Percentiles rank a stretch among this genome's conserved stretches.
Conservation (phyloP, 2,888 invertebrate species). For the Ecdyonurus torrentis region DNA sequence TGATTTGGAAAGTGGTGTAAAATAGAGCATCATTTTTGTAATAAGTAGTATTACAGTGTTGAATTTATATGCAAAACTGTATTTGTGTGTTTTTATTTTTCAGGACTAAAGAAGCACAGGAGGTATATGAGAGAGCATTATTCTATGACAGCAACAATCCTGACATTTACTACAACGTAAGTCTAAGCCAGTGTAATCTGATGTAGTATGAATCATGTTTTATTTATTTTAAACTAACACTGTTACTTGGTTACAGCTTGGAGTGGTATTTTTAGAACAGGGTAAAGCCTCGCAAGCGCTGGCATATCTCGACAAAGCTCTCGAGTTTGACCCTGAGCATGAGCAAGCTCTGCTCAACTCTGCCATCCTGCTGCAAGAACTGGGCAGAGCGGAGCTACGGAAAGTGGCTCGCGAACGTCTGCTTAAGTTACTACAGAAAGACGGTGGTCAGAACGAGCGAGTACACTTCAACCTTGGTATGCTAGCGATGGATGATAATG, state of each 20-base stretch:
- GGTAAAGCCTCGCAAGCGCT: conserved; percentile 81
- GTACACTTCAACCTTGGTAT: conserved; percentile 92
- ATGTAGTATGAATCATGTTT: too few species aligned
- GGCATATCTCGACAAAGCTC: conserved; percentile 80
- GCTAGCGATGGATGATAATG: conserved; percentile 90
- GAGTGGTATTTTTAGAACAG: conserved; percentile 86
- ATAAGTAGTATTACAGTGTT: too few species aligned
- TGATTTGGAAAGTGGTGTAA: too few species aligned
- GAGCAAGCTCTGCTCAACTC: conserved; percentile 90
- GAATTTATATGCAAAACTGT: too few species aligned
- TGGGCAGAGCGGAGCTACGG: conserved; percentile 62
- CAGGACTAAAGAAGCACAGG: conserved; percentile 80
- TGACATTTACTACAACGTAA: conserved; percentile 87
- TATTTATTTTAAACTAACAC: too few species aligned
- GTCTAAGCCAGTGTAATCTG: conserved; percentile 24
- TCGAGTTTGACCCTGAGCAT: conserved; percentile 85
- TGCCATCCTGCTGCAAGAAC: conserved; percentile 82
- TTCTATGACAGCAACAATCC: conserved; percentile 87
- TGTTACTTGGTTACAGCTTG: conserved; percentile 43
- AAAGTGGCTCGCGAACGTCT: conserved; percentile 67
- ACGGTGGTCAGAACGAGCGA: conserved; percentile 49
- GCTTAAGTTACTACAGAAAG: conserved; percentile 56
- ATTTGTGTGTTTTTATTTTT: too few species aligned
- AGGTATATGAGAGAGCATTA: conserved; percentile 83
- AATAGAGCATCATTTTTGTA: too few species aligned